These are phyloP conservation scores for Alectura lathami DNA, from an alignment of 2,113 vertebrate species.

Conservation along the genomic window DNA sequence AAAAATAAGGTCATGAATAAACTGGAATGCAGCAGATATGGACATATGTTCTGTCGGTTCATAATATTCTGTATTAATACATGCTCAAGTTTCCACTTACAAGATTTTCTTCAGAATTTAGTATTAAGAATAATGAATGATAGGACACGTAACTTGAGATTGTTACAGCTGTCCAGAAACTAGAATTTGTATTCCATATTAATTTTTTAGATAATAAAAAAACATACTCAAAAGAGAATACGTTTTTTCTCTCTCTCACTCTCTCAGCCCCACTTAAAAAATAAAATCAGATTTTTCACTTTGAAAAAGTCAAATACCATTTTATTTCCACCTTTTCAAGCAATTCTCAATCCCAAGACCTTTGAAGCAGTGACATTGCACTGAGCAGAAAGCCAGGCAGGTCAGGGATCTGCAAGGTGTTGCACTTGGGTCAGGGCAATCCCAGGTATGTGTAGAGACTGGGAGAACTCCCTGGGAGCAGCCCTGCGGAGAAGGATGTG, in stretches of 20 bases:
- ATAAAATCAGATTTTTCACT: not conserved
- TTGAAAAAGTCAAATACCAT: not conserved
- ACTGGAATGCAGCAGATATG: not conserved
- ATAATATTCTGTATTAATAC: not conserved
- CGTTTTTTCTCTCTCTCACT: not conserved
- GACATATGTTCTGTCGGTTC: not conserved
- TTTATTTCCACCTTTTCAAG: not conserved
- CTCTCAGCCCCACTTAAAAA: not conserved
- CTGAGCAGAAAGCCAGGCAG: not conserved
- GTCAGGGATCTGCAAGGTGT: rapidly evolving
- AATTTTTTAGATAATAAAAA: not conserved
- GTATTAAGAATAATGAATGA: not conserved
- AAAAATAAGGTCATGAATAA: conserved; percentile 20
- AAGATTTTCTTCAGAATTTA: not conserved
- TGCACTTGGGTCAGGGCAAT: too few relatives aligned
- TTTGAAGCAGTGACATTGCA: not conserved
- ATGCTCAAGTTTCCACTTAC: not conserved
- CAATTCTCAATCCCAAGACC: not conserved
- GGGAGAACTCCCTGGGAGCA: not conserved
- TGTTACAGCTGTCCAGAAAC: not conserved
- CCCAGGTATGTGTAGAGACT: too few relatives aligned
- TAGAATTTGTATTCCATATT: not conserved
- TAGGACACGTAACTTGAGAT: not conserved
- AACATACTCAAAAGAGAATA: rapidly evolving
- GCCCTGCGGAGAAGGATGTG: too few relatives aligned